Evolutionary conservation across 2,888 invertebrate species (phyloP).

Genomic region (Octodonta nipae): DNA sequence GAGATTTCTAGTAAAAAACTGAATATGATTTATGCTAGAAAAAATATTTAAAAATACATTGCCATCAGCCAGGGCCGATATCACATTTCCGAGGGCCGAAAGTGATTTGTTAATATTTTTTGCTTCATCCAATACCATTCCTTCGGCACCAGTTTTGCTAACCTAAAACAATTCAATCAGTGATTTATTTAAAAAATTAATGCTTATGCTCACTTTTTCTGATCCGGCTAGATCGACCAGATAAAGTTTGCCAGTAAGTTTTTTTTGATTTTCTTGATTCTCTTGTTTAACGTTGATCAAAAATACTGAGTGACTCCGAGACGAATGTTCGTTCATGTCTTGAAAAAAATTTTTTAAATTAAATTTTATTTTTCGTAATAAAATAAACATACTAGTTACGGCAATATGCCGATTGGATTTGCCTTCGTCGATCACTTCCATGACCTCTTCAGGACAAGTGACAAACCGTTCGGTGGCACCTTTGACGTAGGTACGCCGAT

Average conservation of each 20-base stretch:
- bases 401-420: conserved; percentile 99
- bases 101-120: conserved; percentile 99
- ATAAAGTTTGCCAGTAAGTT: conserved; percentile 94
- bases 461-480: conserved; percentile 99
- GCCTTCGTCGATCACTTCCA: conserved; percentile 98
- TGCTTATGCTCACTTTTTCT: conserved; percentile 99
- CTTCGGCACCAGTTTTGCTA: too few relatives aligned
- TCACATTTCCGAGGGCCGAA: conserved; percentile 97
- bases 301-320: conserved; percentile 98
- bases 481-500: conserved; percentile 97
- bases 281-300: conserved; percentile 99
- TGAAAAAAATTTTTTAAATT: conserved; percentile 25
- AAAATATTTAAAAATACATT: too few relatives aligned
- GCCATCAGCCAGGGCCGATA: conserved; percentile 96
- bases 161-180: too few relatives aligned
- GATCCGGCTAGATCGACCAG: conserved; percentile 99
- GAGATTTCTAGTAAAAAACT: conserved; percentile 98
- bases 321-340: conserved; percentile 99
- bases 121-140: conserved; percentile 92
- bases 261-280: conserved; percentile 97
- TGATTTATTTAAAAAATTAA: too few relatives aligned
- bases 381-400: conserved; percentile 69
- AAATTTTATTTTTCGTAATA: not conserved
- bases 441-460: conserved; percentile 97
- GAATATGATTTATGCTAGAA: too few relatives aligned